Conservation (phyloP, 2,113 vertebrate species). For the Sorex araneus region DNA sequence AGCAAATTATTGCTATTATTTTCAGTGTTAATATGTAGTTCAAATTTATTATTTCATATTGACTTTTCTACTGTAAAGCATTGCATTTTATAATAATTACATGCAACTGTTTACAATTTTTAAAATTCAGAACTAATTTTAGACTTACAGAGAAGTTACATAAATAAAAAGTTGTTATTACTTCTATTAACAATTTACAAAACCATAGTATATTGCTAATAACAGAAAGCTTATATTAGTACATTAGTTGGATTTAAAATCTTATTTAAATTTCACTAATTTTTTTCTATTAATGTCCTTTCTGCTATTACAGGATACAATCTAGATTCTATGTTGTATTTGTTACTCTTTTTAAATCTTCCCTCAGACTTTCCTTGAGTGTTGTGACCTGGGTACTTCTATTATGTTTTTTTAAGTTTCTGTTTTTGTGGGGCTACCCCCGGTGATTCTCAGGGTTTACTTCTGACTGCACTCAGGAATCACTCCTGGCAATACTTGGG, state of each 20-base stretch:
- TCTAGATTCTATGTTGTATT: not conserved
- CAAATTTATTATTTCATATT: constrained; percentile 12
- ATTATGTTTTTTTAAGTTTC: too few relatives aligned
- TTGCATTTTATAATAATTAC: constrained; percentile 55
- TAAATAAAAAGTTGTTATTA: not conserved
- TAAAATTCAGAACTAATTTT: constrained; percentile 43
- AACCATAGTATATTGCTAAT: not conserved
- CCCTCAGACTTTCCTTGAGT: constrained; percentile 9
- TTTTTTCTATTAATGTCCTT: not conserved
- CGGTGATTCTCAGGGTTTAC: too few relatives aligned
- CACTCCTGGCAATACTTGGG: too few relatives aligned
- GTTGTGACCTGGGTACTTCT: not conserved
- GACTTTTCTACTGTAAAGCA: constrained; percentile 20
- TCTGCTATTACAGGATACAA: not conserved
- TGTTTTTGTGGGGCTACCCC: too few relatives aligned
- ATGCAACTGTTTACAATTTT: constrained; percentile 15
- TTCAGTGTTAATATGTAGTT: constrained; percentile 19
- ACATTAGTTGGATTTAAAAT: not conserved
- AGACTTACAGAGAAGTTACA: constrained; percentile 39
- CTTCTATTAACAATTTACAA: not conserved
- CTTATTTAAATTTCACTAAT: not conserved
- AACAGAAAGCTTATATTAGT: not conserved
- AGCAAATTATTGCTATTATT: constrained; percentile 31
- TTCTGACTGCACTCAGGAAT: too few relatives aligned
- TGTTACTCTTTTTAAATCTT: not conserved